These are phyloP conservation scores for Eubasilissa splendida DNA, from an alignment of 2,888 invertebrate species.

Conservation along the genomic window DNA sequence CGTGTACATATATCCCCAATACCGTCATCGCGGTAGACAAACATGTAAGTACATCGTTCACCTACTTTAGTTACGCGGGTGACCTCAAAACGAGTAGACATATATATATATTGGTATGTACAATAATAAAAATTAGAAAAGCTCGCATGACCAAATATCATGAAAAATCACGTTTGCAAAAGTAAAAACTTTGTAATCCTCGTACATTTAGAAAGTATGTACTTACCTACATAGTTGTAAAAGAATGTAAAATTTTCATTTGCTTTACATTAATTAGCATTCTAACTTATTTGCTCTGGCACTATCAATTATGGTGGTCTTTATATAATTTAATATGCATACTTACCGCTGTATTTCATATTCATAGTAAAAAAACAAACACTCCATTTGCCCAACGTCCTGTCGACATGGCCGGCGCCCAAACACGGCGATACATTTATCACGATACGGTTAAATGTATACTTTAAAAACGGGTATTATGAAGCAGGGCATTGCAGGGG, in stretches of 20 bases:
- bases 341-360: slow-evolving; percentile 39
- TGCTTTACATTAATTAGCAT: slow-evolving; percentile 30
- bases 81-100: slow-evolving; percentile 3
- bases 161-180: not conserved
- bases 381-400: slow-evolving; percentile 41
- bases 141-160: slow-evolving; percentile 30
- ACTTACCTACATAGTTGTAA: not conserved
- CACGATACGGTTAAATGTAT: slow-evolving; percentile 46
- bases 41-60: no score
- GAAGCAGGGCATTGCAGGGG: slow-evolving; percentile 20
- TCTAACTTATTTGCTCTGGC: not conserved
- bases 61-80: not conserved
- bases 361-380: slow-evolving; percentile 46
- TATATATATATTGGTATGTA: not conserved
- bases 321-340: slow-evolving; percentile 39
- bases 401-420: slow-evolving; percentile 47
- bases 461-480: slow-evolving; percentile 29
- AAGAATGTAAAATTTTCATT: slow-evolving; percentile 21
- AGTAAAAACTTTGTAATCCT: not conserved
- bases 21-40: no score
- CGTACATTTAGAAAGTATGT: not conserved
- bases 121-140: slow-evolving; percentile 23
- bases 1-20: no score
- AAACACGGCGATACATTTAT: slow-evolving; percentile 49
- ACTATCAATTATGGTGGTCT: slow-evolving; percentile 21